Evolutionary conservation across 2,797 vertebrate species (phyloP), one percentile per base, ranked within the genome.

Genomic region (Rhinichthys osculus): DNA sequence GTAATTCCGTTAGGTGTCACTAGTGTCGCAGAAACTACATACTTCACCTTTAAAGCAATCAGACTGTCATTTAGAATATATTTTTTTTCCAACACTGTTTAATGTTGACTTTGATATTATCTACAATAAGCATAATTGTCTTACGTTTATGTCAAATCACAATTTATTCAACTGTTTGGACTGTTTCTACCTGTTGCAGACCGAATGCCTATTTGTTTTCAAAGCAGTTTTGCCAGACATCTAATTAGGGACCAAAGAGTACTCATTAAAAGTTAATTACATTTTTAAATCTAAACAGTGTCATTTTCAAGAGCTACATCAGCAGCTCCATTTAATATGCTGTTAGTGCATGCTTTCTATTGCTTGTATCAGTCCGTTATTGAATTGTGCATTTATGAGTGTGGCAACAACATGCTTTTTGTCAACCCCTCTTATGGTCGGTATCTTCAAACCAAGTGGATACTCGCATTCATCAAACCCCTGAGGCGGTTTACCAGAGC

Each of bases 401-500:
- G 23, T 16, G 35, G 23, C 64, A 83, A 73, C 72, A 87, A 64
- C 83, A 78, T 83, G 74, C 67, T 64, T 57, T 57, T n/a, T 78
- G 83, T 73, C 83, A 85, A 23, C 38, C 35, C 27, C 72, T 83
- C 69, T 86, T 73, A 74, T 17, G 76, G n/a, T 17, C 40, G 11
- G 35, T 66, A 57, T 85, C 54, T 74, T 74, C 21, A 72, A 83
- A 67, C 42, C 80, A 19, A 78, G 62, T 69, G 50, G 57, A 83
- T 72, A 47, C 35, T 74, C 21, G 42, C 59, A 73, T 85, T 85
- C 44, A 82, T 71, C 80, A 83, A 85, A 83, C 80, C 84, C 84
- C 9, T 19, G n/a, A 30, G 76, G 66, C 30, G 3, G 40, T 70
- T 67, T 86, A 47, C 30, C 47, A 23, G 72, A 76, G 50, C 76